Evolutionary conservation across 2,113 vertebrate genomes (phyloP), one percentile per base, ranked within the genome.

Genomic region (Scomber japonicus): DNA sequence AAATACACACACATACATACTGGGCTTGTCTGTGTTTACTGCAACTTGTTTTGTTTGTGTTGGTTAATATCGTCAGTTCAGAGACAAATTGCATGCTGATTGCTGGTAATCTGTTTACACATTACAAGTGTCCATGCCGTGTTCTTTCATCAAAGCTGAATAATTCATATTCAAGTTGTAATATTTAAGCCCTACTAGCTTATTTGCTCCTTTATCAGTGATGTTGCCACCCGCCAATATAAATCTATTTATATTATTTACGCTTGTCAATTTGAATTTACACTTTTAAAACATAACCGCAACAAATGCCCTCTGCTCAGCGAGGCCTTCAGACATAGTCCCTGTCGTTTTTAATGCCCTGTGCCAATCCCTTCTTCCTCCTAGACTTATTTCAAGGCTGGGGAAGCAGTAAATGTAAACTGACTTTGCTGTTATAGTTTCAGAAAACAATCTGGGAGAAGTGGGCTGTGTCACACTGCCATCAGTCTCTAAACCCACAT

Each of bases 371-470:
- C 46, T 17, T 31, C 24, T 54, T 61, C n/a, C 21, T 51, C 21
- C 8, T 16, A 30, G 21, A 31, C 68, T 57, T 30, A 68, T 85
- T 81, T 83, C 69, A 80, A 73, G 77, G 78, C 71, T 80, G 62
- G 24, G 21, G 50, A 44, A 84, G 80, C 78, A 78, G 81, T 65
- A 74, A 75, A 84, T 66, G 82, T 67, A 82, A 77, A 80, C 62
- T 35, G 54, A 49, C 11, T 62, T 54, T 75, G 68, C 71, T 77
- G 31, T 85, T 64, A 74, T 30, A 40, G 54, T 54, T 69, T 65
- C 17, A 71, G 46, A 84, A 83, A 84, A 89, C 72, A 83, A 79
- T 83, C 24, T 84, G 75, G 72, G 40, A 80, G 72, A 87, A 83
- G 80, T 80, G 78, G 73, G 75, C 81, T 63, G 70, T 56, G 77